Conservation (phyloP, 2,888 invertebrate species). For the Monochamus alternatus region DNA sequence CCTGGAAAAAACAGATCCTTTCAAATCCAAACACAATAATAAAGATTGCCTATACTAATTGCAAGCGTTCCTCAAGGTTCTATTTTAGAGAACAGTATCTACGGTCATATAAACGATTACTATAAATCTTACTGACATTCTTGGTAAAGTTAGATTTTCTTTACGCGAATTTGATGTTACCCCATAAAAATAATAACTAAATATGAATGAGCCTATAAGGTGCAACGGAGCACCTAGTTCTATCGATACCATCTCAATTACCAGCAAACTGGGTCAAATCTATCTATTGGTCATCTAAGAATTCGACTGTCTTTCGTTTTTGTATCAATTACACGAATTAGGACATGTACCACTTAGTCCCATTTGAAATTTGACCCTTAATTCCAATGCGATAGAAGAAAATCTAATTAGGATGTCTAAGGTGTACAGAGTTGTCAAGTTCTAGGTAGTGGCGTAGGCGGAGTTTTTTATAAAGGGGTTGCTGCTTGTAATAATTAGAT, state of each 20-base stretch:
- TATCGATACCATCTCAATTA: not conserved
- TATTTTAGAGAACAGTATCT: not conserved
- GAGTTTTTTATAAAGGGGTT: not conserved
- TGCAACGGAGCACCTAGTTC: not conserved
- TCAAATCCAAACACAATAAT: no score
- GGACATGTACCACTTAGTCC: not conserved
- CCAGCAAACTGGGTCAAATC: not conserved
- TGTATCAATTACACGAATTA: not conserved
- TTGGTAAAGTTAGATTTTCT: no score
- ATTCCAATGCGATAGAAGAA: not conserved
- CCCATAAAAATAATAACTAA: no score
- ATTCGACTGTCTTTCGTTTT: no score
- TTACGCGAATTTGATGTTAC: no score
- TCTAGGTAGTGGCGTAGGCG: not conserved
- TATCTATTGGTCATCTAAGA: not conserved
- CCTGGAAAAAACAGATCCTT: not conserved
- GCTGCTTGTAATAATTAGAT: no score
- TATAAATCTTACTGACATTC: no score
- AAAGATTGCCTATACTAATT: no score
- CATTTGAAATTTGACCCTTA: not conserved
- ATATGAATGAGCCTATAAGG: no score
- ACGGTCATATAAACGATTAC: not conserved
- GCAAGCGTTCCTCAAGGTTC: not conserved
- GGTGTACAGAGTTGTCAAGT: not conserved
- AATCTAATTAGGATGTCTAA: not conserved